Evolutionary conservation across 2,113 vertebrate species (phyloP).

Genomic region (Passer domesticus): DNA sequence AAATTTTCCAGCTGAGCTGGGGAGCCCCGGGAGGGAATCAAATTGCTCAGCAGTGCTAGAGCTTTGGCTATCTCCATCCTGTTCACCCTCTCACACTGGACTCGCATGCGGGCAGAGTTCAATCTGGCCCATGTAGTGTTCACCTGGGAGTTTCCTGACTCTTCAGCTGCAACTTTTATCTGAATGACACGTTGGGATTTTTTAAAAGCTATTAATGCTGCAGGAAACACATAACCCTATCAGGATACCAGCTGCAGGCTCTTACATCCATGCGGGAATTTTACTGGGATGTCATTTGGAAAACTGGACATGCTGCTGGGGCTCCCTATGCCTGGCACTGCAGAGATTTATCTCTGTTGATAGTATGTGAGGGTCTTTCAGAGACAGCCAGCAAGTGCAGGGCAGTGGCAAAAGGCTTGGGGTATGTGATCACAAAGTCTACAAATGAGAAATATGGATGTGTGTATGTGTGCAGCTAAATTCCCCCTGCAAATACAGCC

Average conservation of each 20-base stretch:
- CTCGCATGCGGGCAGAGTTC: fast-evolving
- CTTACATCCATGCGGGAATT: background rate
- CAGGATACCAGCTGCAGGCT: background rate
- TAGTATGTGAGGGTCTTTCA: background rate
- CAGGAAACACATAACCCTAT: background rate
- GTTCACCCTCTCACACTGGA: background rate
- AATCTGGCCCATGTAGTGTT: background rate
- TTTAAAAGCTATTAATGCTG: background rate
- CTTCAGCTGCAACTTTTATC: background rate
- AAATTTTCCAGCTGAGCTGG: background rate
- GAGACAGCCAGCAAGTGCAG: background rate
- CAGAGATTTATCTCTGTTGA: background rate
- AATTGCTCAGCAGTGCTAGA: background rate
- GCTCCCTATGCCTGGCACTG: background rate
- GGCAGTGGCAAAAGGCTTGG: background rate
- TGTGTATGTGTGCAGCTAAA: background rate
- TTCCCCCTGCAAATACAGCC: background rate
- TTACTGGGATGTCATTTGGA: background rate
- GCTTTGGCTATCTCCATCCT: background rate
- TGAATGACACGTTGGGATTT: background rate
- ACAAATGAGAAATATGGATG: fast-evolving
- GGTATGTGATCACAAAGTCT: background rate
- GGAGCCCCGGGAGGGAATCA: background rate
- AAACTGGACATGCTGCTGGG: fast-evolving
- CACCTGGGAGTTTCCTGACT: background rate